Evolutionary conservation across 2,797 vertebrate species (phyloP).

Genomic region (Pitangus sulphuratus): DNA sequence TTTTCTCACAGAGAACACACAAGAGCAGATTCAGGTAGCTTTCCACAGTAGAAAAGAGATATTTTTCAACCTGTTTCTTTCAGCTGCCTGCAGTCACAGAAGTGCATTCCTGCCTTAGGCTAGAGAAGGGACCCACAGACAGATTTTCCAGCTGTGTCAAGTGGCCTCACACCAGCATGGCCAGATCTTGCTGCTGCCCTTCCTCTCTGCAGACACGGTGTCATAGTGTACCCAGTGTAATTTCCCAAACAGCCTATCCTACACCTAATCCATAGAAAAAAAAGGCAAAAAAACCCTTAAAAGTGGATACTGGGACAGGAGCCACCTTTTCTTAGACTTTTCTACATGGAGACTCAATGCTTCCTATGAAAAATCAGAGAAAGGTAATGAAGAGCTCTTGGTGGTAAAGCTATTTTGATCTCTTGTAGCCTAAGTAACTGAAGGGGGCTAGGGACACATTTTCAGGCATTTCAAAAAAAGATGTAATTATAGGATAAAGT

Average conservation of each 20-base stretch:
- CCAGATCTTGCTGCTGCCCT: background rate
- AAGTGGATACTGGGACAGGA: background rate
- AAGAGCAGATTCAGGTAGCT: background rate
- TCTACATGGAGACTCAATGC: background rate
- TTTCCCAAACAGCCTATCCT: background rate
- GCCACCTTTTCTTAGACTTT: background rate
- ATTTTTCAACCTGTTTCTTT: background rate
- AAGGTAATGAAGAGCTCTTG: background rate
- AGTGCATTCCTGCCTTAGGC: background rate
- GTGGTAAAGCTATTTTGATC: background rate
- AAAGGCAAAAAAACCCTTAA: background rate
- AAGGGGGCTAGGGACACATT: background rate
- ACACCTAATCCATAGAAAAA: background rate
- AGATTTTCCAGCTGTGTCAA: background rate
- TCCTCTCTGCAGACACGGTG: background rate
- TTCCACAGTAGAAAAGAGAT: background rate
- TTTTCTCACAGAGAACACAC: background rate
- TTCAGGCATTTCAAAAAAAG: background rate
- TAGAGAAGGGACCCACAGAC: background rate
- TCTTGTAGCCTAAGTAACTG: background rate
- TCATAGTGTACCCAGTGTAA: too few species aligned
- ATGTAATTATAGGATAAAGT: background rate
- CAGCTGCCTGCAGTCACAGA: background rate
- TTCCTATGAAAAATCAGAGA: background rate
- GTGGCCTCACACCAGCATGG: accelerated